These are phyloP conservation scores for Mustela lutreola DNA, from an alignment of 2,113 vertebrate genomes.

Conservation along the genomic window DNA sequence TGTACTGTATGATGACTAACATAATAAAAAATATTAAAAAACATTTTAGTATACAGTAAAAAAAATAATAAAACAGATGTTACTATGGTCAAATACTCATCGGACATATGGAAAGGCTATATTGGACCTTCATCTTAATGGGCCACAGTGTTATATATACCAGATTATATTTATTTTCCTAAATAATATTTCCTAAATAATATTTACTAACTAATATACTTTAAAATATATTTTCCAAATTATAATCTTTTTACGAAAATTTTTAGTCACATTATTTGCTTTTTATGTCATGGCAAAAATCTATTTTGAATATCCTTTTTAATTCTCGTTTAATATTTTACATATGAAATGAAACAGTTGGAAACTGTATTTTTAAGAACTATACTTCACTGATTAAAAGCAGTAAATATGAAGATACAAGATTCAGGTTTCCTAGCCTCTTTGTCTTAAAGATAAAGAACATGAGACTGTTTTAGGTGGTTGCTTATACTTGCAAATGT, in stretches of 20 bases:
- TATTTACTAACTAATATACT: background rate
- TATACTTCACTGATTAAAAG: slow-evolving; percentile 5
- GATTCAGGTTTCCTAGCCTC: slow-evolving; percentile 34
- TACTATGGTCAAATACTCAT: background rate
- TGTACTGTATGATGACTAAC: too few relatives aligned
- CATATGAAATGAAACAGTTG: slow-evolving; percentile 45
- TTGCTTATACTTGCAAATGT: slow-evolving; percentile 62
- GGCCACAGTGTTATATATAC: background rate
- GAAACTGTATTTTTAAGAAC: slow-evolving; percentile 58
- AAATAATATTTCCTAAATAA: background rate
- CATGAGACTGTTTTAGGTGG: background rate
- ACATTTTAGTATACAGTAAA: too few relatives aligned
- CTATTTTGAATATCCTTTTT: background rate
- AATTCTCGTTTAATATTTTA: slow-evolving; percentile 43
- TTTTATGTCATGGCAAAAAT: background rate
- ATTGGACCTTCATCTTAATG: background rate
- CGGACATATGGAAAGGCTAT: background rate
- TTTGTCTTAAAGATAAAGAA: slow-evolving; percentile 72
- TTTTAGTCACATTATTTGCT: background rate
- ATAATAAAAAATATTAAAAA: too few relatives aligned
- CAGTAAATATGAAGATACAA: slow-evolving; percentile 30
- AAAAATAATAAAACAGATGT: too few relatives aligned
- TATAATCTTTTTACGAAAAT: slow-evolving; percentile 19
- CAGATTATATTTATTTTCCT: slow-evolving; percentile 26
- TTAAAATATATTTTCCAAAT: background rate